Evolutionary conservation across 2,888 invertebrate species (phyloP).

Genomic region (Magallana nippona): DNA sequence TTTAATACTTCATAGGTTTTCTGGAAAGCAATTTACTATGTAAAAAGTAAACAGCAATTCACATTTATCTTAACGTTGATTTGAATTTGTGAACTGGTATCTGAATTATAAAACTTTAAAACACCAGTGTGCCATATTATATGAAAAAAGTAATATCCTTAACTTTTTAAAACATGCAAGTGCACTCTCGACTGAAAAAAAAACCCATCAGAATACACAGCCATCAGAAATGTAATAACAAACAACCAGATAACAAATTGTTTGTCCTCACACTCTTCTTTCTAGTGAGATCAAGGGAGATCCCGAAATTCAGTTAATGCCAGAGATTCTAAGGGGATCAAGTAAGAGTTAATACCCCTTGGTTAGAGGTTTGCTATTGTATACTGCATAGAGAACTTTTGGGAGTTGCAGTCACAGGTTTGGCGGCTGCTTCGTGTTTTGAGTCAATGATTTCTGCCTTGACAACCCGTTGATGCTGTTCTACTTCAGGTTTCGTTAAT

Average conservation of each 20-base stretch:
- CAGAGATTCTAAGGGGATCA: background rate
- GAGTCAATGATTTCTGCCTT: slow-evolving; percentile 84
- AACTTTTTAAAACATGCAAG: too few species aligned
- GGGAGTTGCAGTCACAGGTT: slow-evolving; percentile 54
- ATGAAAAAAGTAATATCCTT: too few species aligned
- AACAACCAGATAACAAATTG: background rate
- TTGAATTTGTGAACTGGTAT: too few species aligned
- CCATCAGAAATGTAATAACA: too few species aligned
- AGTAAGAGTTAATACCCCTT: slow-evolving; percentile 12
- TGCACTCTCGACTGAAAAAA: too few species aligned
- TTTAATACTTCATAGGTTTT: too few species aligned
- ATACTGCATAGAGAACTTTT: slow-evolving; percentile 60
- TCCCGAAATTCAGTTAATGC: background rate
- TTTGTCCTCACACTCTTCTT: background rate
- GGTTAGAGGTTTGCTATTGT: slow-evolving; percentile 48
- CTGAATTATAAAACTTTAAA: too few species aligned
- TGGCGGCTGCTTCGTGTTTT: slow-evolving; percentile 64
- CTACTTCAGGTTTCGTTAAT: slow-evolving; percentile 85
- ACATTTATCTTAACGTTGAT: too few species aligned
- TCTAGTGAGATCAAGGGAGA: background rate
- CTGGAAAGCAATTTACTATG: too few species aligned
- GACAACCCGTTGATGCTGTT: slow-evolving; percentile 85
- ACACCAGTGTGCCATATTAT: too few species aligned
- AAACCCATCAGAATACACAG: too few species aligned
- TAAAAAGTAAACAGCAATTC: too few species aligned